These are phyloP conservation scores for Torymus tubicola DNA, from an alignment of 2,888 invertebrate species.

Conservation along the genomic window DNA sequence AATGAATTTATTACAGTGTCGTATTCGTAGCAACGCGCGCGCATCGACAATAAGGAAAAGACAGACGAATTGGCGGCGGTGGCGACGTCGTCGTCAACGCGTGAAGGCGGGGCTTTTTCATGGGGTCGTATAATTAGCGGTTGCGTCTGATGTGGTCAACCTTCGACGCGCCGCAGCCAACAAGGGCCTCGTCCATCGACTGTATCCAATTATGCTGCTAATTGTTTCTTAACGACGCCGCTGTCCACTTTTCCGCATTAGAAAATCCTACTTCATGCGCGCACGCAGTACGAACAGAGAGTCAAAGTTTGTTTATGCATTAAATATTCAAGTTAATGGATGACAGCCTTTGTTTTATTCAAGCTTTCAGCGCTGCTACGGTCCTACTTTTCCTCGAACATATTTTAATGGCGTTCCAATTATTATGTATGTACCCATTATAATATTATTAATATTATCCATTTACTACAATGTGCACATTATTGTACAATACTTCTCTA, in stretches of 20 bases:
- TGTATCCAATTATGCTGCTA: constrained; percentile 57
- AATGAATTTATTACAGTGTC: no score
- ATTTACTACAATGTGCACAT: no score
- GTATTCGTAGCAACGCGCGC: background rate
- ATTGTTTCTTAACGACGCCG: constrained; percentile 61
- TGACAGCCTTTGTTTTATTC: no score
- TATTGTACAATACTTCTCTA: no score
- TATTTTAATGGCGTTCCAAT: no score
- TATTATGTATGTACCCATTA: no score
- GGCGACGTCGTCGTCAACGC: constrained; percentile 9
- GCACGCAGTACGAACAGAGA: constrained; percentile 12
- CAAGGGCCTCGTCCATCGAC: constrained; percentile 25
- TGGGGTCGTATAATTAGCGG: constrained; percentile 51
- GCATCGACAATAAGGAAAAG: constrained; percentile 31
- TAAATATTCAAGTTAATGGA: constrained; percentile 14
- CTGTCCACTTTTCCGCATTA: constrained; percentile 40
- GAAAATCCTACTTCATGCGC: constrained; percentile 33
- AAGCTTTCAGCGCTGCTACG: no score
- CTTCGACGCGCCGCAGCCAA: constrained; percentile 30
- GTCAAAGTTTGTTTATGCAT: constrained; percentile 9
- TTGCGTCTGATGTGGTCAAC: constrained; percentile 45
- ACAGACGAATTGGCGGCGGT: constrained; percentile 29
- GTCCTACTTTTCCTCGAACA: no score
- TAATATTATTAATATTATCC: no score
- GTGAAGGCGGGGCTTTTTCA: constrained; percentile 36